These are phyloP conservation scores for Orbicella faveolata DNA, from an alignment of 64 coral and sea anemone species.

Conservation along the genomic window DNA sequence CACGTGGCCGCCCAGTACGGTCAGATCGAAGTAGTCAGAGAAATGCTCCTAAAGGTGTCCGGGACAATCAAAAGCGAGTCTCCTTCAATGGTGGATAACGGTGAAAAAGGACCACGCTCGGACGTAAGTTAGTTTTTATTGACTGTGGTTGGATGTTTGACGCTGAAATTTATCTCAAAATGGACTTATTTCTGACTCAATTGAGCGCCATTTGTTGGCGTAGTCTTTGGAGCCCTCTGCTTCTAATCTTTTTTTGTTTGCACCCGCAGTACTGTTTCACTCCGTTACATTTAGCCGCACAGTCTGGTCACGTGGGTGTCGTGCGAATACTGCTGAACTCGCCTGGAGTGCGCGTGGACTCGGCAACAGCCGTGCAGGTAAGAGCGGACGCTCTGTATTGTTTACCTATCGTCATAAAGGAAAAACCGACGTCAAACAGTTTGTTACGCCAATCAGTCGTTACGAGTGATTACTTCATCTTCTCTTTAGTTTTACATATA, in stretches of 20 bases:
- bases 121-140: constrained; percentile 48
- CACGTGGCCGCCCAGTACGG: constrained; percentile 88
- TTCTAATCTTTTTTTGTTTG: background rate
- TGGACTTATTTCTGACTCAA: background rate
- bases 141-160: no score
- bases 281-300: constrained; percentile 81
- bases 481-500: no score
- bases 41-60: constrained; percentile 85
- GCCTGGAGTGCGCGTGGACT: constrained; percentile 90
- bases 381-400: background rate
- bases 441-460: no score
- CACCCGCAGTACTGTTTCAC: constrained; percentile 73
- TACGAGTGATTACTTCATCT: no score
- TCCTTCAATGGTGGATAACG: constrained; percentile 67
- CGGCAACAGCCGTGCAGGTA: constrained; percentile 87
- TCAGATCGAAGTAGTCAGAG: constrained; percentile 85
- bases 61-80: constrained; percentile 88
- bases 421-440: no score
- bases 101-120: constrained; percentile 40
- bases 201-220: background rate
- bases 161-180: no score
- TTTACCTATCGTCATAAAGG: background rate
- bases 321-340: constrained; percentile 95
- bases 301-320: constrained; percentile 95
- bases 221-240: background rate